Percentiles rank a stretch among this genome's conserved stretches.
Evolutionary conservation across 2,888 invertebrate species (phyloP).

Genomic region (Atethmia centrago): DNA sequence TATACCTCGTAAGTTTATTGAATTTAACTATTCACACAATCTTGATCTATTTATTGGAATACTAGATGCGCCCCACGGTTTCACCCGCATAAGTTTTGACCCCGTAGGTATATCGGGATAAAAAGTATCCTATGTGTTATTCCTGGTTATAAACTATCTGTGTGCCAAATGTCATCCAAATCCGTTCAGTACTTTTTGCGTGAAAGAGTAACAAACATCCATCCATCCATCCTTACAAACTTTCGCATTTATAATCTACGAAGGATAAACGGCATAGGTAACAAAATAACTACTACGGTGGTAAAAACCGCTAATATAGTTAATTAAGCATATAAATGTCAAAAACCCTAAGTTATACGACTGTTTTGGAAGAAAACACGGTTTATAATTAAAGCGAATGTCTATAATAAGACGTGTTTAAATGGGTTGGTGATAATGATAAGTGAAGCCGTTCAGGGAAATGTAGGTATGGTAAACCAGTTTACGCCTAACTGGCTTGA

Average conservation of each 20-base stretch:
- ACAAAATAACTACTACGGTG: neutral
- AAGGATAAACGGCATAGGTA: neutral
- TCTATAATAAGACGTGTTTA: slow-evolving; percentile 50
- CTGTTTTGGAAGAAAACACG: slow-evolving; percentile 19
- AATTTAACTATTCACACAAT: neutral
- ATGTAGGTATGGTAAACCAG: slow-evolving; percentile 21
- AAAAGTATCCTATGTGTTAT: no score
- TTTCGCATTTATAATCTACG: no score
- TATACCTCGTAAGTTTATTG: neutral
- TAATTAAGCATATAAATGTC: slow-evolving; percentile 5
- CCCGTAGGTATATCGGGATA: no score
- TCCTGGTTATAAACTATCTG: no score
- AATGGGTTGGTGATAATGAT: slow-evolving; percentile 57
- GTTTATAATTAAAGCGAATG: slow-evolving; percentile 31
- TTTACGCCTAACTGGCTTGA: neutral
- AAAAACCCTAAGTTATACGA: slow-evolving; percentile 24
- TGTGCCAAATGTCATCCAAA: no score
- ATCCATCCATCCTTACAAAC: no score
- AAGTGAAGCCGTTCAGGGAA: slow-evolving; percentile 18
- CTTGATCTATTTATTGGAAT: neutral
- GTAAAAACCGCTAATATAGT: slow-evolving; percentile 3
- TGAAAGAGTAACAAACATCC: no score
- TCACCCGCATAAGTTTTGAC: no score
- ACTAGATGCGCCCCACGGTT: no score
- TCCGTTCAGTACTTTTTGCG: no score